A percentile compares a stretch with the other conserved stretches of the same genome.
These are phyloP conservation scores for Corapipo altera DNA, from an alignment of 2,113 vertebrate species.

Conservation along the genomic window DNA sequence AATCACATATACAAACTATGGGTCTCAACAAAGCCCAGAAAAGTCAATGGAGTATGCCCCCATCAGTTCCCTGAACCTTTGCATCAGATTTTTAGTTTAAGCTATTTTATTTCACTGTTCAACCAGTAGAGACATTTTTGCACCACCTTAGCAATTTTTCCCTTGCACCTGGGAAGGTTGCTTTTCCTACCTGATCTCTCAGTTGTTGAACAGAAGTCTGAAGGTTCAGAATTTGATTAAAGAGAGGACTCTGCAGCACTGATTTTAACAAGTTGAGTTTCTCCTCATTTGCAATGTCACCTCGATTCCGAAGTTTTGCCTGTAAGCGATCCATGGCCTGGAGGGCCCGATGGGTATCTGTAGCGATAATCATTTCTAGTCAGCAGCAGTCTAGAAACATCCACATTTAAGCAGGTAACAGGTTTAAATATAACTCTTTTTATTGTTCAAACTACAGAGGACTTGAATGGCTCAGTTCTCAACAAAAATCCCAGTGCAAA, in stretches of 20 bases:
- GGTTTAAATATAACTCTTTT: background rate
- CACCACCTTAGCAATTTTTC: background rate
- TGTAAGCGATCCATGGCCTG: conserved; percentile 95
- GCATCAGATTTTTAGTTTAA: background rate
- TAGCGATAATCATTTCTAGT: background rate
- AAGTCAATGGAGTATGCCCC: background rate
- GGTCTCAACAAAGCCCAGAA: background rate
- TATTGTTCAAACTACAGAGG: background rate
- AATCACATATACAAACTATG: background rate
- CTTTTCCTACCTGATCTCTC: conserved; percentile 86
- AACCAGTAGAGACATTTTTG: background rate
- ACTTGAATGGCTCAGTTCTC: background rate
- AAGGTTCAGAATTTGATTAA: conserved; percentile 92
- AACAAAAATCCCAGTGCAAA: background rate
- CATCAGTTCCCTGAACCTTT: background rate
- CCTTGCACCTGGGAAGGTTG: background rate
- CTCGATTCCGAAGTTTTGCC: conserved; percentile 88
- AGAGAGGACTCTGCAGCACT: conserved; percentile 96
- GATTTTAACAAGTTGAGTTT: conserved; percentile 90
- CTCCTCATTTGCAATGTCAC: conserved; percentile 88
- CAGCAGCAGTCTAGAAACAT: background rate
- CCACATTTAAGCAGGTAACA: background rate
- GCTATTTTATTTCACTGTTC: background rate
- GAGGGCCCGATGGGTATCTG: conserved; percentile 91
- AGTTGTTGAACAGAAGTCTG: conserved; percentile 92